Percentiles rank a stretch among this genome's conserved stretches.
phyloP scores from a whole-genome alignment of 2,797 vertebrate genomes.

The Fistularia tabacaria region DNA sequence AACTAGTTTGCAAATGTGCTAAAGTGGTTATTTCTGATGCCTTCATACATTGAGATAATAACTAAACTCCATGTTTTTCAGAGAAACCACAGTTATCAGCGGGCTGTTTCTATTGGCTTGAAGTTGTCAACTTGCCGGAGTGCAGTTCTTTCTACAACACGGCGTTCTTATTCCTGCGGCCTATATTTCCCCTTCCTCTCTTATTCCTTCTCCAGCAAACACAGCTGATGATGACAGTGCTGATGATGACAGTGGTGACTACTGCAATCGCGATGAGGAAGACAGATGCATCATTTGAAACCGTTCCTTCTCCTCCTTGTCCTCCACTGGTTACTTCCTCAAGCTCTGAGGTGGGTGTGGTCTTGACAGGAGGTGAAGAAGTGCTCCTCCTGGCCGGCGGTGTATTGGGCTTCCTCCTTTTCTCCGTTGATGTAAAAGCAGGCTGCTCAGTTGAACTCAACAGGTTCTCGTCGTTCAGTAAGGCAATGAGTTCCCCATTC shows the following conservation, averaged over 20 bases:
- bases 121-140: conserved; percentile 14
- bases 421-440: conserved; percentile 34
- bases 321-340: conserved; percentile 33
- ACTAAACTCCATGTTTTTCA: conserved; percentile 6
- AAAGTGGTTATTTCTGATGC: conserved; percentile 3
- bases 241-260: conserved; percentile 60
- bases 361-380: conserved; percentile 42
- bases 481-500: conserved; percentile 60
- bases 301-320: conserved; percentile 8
- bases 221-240: conserved; percentile 51
- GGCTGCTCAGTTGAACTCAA: conserved; percentile 35
- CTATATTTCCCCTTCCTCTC: conserved; percentile 59
- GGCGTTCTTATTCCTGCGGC: conserved; percentile 50
- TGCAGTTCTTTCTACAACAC: conserved; percentile 52
- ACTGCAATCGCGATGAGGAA: conserved; percentile 57
- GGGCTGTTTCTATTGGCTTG: conserved; percentile 19
- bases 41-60: conserved; percentile 6
- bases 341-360: conserved; percentile 40
- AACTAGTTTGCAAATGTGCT: conserved; percentile 8
- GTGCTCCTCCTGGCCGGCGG: conserved; percentile 46
- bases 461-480: conserved; percentile 49
- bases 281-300: conserved; percentile 21
- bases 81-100: conserved; percentile 16
- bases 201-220: conserved; percentile 67
- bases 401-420: conserved; percentile 44